These are phyloP conservation scores for Rotaria socialis DNA, from an alignment of 2,888 invertebrate species.

Conservation along the genomic window DNA sequence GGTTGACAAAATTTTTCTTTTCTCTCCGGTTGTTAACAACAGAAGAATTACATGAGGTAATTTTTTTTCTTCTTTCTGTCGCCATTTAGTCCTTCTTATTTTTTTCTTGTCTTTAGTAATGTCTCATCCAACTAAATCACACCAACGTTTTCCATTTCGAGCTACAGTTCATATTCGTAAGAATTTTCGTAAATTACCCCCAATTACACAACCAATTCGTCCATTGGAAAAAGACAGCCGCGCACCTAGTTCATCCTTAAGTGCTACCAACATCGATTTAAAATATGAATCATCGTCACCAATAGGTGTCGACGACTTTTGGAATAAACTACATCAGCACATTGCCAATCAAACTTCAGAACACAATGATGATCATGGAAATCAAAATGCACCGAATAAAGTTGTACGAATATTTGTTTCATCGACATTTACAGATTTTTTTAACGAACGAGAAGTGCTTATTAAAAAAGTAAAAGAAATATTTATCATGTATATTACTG, in stretches of 20 bases:
- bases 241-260: neutral
- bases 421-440: slow-evolving; percentile 47
- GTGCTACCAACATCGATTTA: neutral
- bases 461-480: slow-evolving; percentile 39
- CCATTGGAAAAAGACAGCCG: neutral
- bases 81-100: neutral
- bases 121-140: neutral
- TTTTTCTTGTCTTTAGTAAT: neutral
- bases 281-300: neutral
- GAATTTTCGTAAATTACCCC: neutral
- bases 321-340: neutral
- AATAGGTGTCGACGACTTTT: neutral
- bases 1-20: neutral
- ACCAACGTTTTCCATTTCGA: neutral
- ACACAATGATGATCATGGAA: neutral
- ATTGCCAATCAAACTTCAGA: neutral
- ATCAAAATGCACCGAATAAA: neutral
- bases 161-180: neutral
- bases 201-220: neutral
- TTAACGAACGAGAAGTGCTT: slow-evolving; percentile 47
- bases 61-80: neutral
- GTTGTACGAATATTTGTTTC: slow-evolving; percentile 47
- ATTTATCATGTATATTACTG: neutral
- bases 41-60: neutral
- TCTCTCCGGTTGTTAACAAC: neutral